Base-by-base conservation (phyloP, 37 sponge, comb jelly and placozoan species). In the Crambe crambe region DNA sequence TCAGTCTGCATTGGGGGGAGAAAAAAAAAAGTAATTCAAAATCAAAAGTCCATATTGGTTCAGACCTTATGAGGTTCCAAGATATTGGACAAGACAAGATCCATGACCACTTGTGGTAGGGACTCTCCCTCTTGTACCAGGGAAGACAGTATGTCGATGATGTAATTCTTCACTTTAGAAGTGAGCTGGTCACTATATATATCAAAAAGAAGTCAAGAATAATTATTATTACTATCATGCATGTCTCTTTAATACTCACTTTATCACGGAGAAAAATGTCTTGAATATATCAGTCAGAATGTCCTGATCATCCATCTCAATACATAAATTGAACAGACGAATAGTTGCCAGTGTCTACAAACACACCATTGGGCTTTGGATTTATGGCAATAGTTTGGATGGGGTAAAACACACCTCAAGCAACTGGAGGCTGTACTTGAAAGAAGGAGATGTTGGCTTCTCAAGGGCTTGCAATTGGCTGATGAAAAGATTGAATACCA, bases 401-500 rank as follows among this genome's bases (percentile, higher is more conserved):
- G 2, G 36, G 34, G 37, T 41, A n/a, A n/a, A n/a, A 17, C 27
- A 9, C 29, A 90, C 90, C 79, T 95, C 92, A 40, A 95, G 72
- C 8, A 95, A 78, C 23, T 85, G 78, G 62, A 84, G 83, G 68
- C 82, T 76, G 40, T 76, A 27, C 51, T 74, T 66, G 56, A 84
- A 95, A 1, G 75, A 56, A 29, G 90, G 68, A 20, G 79, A 75
- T 15, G 74, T 31, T 2, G 90, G 81, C 32, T 89, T 81, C 42
- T 89, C 85, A 32, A 96, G 80, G 3, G 85, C 87, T 39, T 87
- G 66, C 37, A 96, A 77, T 57, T 89, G 91, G 27, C 40, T 67
- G 23, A 96, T 83, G 81, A 92, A 96, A 80, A 96, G 68, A 31
- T 80, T 56, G 68, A 96, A 87, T 6, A 92, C 93, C 26, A 68